phyloP scores from a whole-genome alignment of 2,113 vertebrate species.

The Microcebus jonahi region DNA sequence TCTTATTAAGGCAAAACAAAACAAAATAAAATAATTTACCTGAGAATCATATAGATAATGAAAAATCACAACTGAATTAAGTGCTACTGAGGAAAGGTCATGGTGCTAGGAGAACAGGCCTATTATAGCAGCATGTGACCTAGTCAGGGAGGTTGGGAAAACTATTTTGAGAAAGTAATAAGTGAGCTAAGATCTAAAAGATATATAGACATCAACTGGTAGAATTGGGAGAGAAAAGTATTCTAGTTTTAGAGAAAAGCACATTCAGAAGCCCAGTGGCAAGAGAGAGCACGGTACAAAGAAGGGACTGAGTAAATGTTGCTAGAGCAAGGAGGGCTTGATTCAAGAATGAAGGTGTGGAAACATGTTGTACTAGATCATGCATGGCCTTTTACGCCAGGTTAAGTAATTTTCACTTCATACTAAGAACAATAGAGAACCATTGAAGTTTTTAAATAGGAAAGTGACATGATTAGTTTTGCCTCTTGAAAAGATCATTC shows the following conservation, averaged over 20 bases:
- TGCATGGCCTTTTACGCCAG: background rate
- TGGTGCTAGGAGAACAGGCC: background rate
- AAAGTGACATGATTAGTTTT: background rate
- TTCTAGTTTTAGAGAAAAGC: background rate
- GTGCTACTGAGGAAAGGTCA: background rate
- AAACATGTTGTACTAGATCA: background rate
- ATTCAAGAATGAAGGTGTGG: background rate
- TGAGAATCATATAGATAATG: constrained; percentile 14
- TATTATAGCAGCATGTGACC: background rate
- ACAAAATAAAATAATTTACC: background rate
- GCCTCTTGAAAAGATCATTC: background rate
- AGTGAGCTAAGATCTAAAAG: background rate
- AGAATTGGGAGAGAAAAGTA: background rate
- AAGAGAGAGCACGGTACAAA: background rate
- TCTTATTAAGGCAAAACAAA: constrained; percentile 9
- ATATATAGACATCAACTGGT: background rate
- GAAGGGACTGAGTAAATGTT: background rate
- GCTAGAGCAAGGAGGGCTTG: background rate
- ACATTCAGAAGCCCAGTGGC: background rate
- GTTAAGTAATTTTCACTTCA: background rate
- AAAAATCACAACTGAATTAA: background rate
- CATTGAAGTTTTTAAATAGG: background rate
- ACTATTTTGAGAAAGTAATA: background rate
- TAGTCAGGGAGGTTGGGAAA: background rate
- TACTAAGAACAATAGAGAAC: background rate